A percentile compares a stretch with the other conserved stretches of the same genome.
phyloP scores from a whole-genome alignment of 1,140 invertebrate species.

The Micrasema longulum region DNA sequence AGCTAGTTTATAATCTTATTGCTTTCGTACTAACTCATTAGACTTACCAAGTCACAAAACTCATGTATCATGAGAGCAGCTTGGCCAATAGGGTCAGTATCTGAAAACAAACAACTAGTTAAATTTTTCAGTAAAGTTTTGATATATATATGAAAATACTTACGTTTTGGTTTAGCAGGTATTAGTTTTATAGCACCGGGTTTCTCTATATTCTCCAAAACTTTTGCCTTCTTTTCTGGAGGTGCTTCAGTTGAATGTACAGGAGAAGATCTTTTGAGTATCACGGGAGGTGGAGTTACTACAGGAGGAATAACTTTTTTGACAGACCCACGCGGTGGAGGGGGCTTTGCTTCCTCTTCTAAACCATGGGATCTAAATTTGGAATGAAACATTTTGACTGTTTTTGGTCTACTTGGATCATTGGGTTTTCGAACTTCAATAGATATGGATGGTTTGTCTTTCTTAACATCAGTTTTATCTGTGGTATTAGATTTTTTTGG shows the following conservation, averaged over 20 bases:
- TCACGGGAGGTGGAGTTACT: constrained; percentile 59
- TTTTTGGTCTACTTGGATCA: constrained; percentile 78
- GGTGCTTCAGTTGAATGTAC: constrained; percentile 67
- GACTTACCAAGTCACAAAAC: constrained; percentile 33
- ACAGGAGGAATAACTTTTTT: constrained; percentile 72
- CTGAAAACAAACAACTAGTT: constrained; percentile 44
- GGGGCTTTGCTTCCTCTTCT: constrained; percentile 84
- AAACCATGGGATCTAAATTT: constrained; percentile 88
- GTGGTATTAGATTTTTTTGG: constrained; percentile 72
- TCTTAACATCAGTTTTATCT: constrained; percentile 62
- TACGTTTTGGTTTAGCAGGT: constrained; percentile 89
- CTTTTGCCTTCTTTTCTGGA: constrained; percentile 82
- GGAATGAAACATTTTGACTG: constrained; percentile 89
- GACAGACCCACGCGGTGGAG: constrained; percentile 72
- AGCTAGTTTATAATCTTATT: constrained; percentile 16
- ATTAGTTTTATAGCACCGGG: constrained; percentile 86
- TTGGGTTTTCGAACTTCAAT: constrained; percentile 81
- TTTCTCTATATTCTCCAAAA: constrained; percentile 72
- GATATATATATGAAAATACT: constrained; percentile 66
- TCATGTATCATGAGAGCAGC: constrained; percentile 1
- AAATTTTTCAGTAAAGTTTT: constrained; percentile 29
- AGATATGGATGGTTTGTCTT: constrained; percentile 82
- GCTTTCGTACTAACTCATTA: constrained; percentile 36
- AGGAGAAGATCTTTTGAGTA: constrained; percentile 75
- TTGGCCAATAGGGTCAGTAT: constrained; percentile 1